A percentile compares a stretch with the other conserved stretches of the same genome.
These are phyloP conservation scores for Margaritifera margaritifera DNA, from an alignment of 2,888 invertebrate species.

Conservation along the genomic window DNA sequence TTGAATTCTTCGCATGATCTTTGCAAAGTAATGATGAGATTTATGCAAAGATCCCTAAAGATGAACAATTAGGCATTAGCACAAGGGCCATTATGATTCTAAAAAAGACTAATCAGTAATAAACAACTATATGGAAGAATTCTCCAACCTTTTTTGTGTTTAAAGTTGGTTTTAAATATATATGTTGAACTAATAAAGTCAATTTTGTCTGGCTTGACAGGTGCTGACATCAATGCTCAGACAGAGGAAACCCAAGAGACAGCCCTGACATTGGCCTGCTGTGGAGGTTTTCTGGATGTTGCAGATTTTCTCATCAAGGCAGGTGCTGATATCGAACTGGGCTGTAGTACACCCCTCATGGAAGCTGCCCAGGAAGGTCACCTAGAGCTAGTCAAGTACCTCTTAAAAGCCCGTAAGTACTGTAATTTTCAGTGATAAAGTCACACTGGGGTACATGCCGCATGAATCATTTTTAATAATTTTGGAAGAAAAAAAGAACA, in stretches of 20 bases:
- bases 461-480: background rate
- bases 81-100: no score
- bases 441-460: background rate
- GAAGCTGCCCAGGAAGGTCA: constrained; percentile 99
- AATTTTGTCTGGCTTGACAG: constrained; percentile 56
- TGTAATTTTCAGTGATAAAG: background rate
- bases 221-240: constrained; percentile 97
- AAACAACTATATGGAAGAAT: no score
- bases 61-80: no score
- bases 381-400: constrained; percentile 84
- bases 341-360: constrained; percentile 94
- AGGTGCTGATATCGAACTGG: constrained; percentile 94
- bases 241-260: constrained; percentile 99
- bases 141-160: no score
- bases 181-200: background rate
- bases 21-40: no score
- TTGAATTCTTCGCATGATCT: no score
- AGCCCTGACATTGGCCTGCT: constrained; percentile 96
- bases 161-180: no score
- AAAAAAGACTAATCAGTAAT: no score
- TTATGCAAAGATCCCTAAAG: no score
- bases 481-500: background rate
- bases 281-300: constrained; percentile 92
- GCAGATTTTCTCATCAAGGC: constrained; percentile 96
- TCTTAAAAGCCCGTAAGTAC: constrained; percentile 67